phyloP scores from a whole-genome alignment of 2,888 invertebrate species.

The Polydrusus pterygomalis region DNA sequence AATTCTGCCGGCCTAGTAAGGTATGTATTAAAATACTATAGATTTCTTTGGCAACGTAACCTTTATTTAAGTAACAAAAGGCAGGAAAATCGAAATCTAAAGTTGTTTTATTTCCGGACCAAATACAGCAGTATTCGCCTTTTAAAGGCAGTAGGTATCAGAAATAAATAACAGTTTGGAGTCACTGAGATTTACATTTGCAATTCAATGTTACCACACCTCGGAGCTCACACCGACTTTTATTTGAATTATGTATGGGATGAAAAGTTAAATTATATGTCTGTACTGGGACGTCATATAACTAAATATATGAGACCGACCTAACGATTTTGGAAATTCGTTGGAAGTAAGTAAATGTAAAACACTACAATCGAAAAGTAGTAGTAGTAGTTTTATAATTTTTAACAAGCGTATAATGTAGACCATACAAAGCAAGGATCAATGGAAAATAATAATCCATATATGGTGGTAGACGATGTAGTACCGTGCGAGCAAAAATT shows the following conservation, averaged over 20 bases:
- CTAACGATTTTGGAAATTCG: conserved; percentile 4
- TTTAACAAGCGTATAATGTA: no score
- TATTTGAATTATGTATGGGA: conserved; percentile 47
- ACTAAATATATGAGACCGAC: conserved; percentile 1
- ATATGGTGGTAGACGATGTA: no score
- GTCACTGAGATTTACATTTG: conserved; percentile 47
- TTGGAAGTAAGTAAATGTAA: background rate
- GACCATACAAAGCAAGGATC: no score
- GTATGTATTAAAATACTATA: background rate
- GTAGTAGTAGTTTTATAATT: no score
- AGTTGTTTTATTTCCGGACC: conserved; percentile 1
- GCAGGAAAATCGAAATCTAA: conserved; percentile 19
- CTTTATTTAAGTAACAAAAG: conserved; percentile 16
- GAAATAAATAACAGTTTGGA: conserved; percentile 46
- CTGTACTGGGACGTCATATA: background rate
- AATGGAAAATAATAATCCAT: no score
- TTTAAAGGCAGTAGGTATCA: conserved; percentile 37
- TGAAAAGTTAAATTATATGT: conserved; percentile 30
- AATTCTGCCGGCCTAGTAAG: no score
- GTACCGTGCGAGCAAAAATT: no score
- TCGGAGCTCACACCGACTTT: conserved; percentile 40
- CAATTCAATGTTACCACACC: conserved; percentile 44
- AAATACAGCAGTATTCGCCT: conserved; percentile 28
- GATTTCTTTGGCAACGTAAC: background rate
- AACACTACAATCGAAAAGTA: background rate